Evolutionary conservation across 2,888 invertebrate species (phyloP), one percentile per base, ranked within the genome.

Genomic region (Parthenolecanium corni): DNA sequence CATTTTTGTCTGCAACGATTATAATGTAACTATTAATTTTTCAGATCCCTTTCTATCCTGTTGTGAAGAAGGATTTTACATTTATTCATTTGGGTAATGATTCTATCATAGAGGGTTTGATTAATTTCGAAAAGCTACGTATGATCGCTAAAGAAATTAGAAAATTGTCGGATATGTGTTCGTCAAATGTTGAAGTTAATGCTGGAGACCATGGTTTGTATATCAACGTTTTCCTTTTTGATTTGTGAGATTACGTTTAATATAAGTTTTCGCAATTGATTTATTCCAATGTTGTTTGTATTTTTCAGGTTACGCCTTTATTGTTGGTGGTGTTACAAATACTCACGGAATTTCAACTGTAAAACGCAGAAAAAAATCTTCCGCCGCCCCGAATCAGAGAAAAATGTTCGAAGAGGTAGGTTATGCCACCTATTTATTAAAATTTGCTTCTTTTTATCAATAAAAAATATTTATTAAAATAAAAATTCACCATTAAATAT

Each of bases 41-140:
- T 20, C 68, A 80, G 76, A 89, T 90, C 72, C 90, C 90, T 53
- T 91, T 91, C 74, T 91, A 90, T 75, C 90, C 90, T 44, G 89
- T 91, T 49, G 90, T 90, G 6, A 89, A 89, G 71, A 90, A 90
- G 77, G 98, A 99, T 76, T 79, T 99, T 69, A 97, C 96, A 9
- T 98, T 98, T 72, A 96, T 98, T 68, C 91, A 98, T 76, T 80
- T 96, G 68, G 97, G 97, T 40, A 98, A 98, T 76, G 90, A 95
- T 72, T 89, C 91, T 0, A 81, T 83, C 71, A 86, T 92, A 3
- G 92, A 93, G 73, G 82, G 83, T 64, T 79, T 93, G 73, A 86
- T 95, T 1, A 98, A 99, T 76, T 98, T 98, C 73, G 98, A 98
- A 74, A 98, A 98, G 74, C 78, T 98, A 65, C 80, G 98, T 68